These are phyloP conservation scores for Andricus grossulariae DNA, from an alignment of 1,140 invertebrate species.

Conservation along the genomic window DNA sequence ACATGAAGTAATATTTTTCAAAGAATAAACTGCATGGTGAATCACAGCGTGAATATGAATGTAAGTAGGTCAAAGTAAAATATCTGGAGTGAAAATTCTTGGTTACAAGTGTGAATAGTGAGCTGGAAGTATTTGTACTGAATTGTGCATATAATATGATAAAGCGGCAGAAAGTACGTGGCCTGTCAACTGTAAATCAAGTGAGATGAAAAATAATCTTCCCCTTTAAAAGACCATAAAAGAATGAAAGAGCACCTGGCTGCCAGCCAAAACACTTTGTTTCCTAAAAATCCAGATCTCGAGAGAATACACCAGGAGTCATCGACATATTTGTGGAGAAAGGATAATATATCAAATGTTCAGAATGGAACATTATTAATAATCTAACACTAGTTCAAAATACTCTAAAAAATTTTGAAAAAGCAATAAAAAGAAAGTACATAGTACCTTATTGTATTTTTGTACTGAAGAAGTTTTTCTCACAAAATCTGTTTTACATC, in stretches of 20 bases:
- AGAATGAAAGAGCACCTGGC: conserved; percentile 27
- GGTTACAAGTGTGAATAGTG: conserved; percentile 24
- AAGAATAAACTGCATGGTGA: not conserved
- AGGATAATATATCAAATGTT: not conserved
- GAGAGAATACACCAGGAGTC: not conserved
- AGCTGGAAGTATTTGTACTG: conserved; percentile 18
- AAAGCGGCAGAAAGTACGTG: conserved; percentile 16
- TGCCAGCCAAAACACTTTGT: conserved; percentile 16
- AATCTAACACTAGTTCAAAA: too few species aligned
- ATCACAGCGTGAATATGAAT: not conserved
- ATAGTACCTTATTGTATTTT: too few species aligned
- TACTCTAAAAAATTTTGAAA: too few species aligned
- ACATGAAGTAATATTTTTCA: not conserved
- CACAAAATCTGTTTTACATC: too few species aligned
- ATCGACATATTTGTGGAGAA: not conserved
- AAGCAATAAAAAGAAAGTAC: too few species aligned
- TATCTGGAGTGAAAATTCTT: conserved; percentile 26
- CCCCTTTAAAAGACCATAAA: conserved; percentile 22
- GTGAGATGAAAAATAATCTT: conserved; percentile 27
- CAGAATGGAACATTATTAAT: too few species aligned
- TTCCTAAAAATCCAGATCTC: conserved; percentile 16
- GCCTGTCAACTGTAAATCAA: conserved; percentile 29
- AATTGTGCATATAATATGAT: conserved; percentile 22
- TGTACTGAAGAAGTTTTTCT: too few species aligned
- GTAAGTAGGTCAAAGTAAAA: conserved; percentile 29